Percentiles rank a stretch among this genome's conserved stretches.
Conservation (phyloP, 1,140 invertebrate genomes). For the Epicauta chinensis region DNA sequence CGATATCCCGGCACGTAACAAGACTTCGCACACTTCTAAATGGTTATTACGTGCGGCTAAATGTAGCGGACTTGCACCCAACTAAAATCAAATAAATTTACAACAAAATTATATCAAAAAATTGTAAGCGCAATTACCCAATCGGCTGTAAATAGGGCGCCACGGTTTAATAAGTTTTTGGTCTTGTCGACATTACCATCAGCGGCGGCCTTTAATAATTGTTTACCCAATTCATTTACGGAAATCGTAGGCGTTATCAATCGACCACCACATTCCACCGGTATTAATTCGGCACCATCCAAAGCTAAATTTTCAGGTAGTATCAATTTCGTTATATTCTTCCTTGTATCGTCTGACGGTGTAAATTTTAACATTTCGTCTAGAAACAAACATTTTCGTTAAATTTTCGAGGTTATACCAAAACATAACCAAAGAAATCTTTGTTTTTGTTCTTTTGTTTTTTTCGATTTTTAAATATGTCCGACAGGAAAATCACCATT, state of each 20-base stretch:
- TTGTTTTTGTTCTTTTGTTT: conserved; percentile 18
- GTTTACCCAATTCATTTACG: conserved; percentile 67
- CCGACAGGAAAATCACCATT: conserved; percentile 35
- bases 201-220: conserved; percentile 69
- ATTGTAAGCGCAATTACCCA: conserved; percentile 60
- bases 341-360: conserved; percentile 18
- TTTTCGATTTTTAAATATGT: conserved; percentile 23
- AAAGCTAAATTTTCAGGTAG: conserved; percentile 15
- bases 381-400: conserved; percentile 26
- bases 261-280: conserved; percentile 22
- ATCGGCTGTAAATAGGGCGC: conserved; percentile 87
- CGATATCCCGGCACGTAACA: conserved; percentile 78
- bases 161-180: conserved; percentile 72
- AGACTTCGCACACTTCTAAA: conserved; percentile 70
- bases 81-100: conserved; percentile 44
- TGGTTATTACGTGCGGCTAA: conserved; percentile 80
- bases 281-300: conserved; percentile 22
- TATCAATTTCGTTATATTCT: conserved; percentile 25
- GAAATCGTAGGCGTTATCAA: conserved; percentile 17
- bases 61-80: conserved; percentile 85
- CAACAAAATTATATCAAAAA: not conserved
- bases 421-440: conserved; percentile 6
- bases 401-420: conserved; percentile 7
- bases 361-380: conserved; percentile 35
- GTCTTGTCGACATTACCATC: conserved; percentile 73